Evolutionary conservation across 2,888 invertebrate genomes (phyloP).

Genomic region (Acrocyrtus sp.): DNA sequence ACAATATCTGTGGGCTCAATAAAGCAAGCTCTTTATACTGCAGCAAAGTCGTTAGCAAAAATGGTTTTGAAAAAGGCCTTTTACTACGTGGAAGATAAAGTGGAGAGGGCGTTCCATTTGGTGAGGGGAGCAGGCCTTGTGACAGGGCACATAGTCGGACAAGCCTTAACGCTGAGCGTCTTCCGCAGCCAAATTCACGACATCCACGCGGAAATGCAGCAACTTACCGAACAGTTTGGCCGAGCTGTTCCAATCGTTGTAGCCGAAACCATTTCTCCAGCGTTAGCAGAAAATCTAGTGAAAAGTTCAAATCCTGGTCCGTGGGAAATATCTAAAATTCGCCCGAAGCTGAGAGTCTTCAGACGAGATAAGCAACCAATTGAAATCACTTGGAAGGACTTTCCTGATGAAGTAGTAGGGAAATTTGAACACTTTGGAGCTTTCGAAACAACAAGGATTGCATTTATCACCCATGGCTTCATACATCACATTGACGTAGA

Average conservation of each 20-base stretch:
- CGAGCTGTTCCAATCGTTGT: conserved; percentile 53
- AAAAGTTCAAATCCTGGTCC: conserved; percentile 51
- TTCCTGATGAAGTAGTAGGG: conserved; percentile 49
- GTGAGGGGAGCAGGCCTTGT: conserved; percentile 50
- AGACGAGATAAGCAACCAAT: conserved; percentile 38
- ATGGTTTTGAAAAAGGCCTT: conserved; percentile 5
- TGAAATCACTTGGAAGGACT: conserved; percentile 49
- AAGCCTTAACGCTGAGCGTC: conserved; percentile 50
- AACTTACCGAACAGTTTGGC: conserved; percentile 53
- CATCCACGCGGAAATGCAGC: conserved; percentile 49
- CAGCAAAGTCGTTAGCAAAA: conserved; percentile 18
- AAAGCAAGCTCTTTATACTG: conserved; percentile 13
- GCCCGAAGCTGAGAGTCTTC: conserved; percentile 50
- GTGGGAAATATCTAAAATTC: conserved; percentile 49
- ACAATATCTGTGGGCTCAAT: conserved; percentile 23
- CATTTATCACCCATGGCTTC: conserved; percentile 54
- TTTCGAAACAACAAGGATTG: conserved; percentile 49
- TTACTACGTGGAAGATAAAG: conserved; percentile 32
- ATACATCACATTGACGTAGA: conserved; percentile 53
- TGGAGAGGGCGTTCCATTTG: conserved; percentile 50
- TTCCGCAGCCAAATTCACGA: conserved; percentile 45
- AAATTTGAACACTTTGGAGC: conserved; percentile 49
- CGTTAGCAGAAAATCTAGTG: conserved; percentile 52
- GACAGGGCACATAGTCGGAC: conserved; percentile 55
- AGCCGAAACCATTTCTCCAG: conserved; percentile 49